phyloP scores from a whole-genome alignment of 2,888 invertebrate genomes.

The Microplitis deprimator region DNA sequence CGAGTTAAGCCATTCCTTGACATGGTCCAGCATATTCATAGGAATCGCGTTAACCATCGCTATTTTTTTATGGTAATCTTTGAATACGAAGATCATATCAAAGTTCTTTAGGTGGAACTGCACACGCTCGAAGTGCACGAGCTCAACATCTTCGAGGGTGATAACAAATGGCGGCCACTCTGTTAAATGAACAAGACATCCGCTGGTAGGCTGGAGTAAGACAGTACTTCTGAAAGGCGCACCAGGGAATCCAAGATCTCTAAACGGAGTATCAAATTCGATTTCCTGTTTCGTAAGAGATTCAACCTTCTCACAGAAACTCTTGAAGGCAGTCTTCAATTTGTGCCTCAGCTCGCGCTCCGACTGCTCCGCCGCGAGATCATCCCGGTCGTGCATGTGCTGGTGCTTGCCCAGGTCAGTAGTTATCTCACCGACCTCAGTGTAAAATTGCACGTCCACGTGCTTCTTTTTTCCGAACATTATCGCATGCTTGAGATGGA shows the following conservation, averaged over 20 bases:
- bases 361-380: conserved; percentile 98
- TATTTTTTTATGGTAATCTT: conserved; percentile 95
- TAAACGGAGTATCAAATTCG: conserved; percentile 98
- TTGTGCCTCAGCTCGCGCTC: conserved; percentile 97
- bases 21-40: conserved; percentile 98
- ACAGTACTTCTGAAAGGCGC: conserved; percentile 98
- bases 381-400: conserved; percentile 99
- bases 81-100: conserved; percentile 99
- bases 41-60: conserved; percentile 99
- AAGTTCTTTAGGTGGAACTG: conserved; percentile 99
- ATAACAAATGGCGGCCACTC: conserved; percentile 99
- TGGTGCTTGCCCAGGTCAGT: conserved; percentile 99
- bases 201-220: conserved; percentile 95
- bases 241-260: conserved; percentile 97
- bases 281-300: conserved; percentile 96
- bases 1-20: conserved; percentile 99
- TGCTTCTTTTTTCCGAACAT: conserved; percentile 99
- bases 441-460: conserved; percentile 98
- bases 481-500: conserved; percentile 98
- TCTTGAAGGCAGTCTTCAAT: conserved; percentile 97
- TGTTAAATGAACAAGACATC: conserved; percentile 96
- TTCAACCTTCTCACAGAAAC: conserved; percentile 98
- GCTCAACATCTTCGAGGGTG: conserved; percentile 95
- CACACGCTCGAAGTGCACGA: conserved; percentile 99
- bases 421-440: conserved; percentile 99